Evolutionary conservation across 2,113 vertebrate genomes (phyloP).

Genomic region (Megaceryle maxima): DNA sequence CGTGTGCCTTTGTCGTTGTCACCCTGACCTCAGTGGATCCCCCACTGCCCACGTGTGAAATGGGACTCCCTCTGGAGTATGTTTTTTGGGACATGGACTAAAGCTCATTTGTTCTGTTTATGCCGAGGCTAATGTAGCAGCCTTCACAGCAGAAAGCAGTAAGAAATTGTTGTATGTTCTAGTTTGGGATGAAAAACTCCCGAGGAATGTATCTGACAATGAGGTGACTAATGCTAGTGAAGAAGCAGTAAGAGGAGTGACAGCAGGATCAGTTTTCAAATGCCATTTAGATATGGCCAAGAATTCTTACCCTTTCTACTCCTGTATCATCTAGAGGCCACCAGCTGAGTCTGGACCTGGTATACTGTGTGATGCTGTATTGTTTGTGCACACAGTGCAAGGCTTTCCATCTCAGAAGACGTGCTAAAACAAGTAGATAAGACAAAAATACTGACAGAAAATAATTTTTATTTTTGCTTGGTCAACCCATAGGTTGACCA

Average conservation of each 20-base stretch:
- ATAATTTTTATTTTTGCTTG: neutral
- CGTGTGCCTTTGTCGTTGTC: neutral
- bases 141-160: neutral
- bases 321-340: neutral
- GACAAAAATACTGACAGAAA: neutral
- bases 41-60: neutral
- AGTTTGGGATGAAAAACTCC: neutral
- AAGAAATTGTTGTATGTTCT: neutral
- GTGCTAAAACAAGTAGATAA: neutral
- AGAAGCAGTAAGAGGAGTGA: neutral
- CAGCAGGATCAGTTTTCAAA: neutral
- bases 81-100: neutral
- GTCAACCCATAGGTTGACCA: neutral
- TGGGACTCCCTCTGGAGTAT: neutral
- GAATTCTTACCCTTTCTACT: neutral
- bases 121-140: neutral
- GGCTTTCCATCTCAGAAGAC: neutral
- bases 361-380: neutral
- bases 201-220: neutral
- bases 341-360: neutral
- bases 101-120: neutral
- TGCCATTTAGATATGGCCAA: neutral
- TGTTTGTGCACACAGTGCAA: neutral
- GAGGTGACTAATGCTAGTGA: neutral
- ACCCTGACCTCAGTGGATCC: neutral